A percentile compares a stretch with the other conserved stretches of the same genome.
Conservation (phyloP, 2,113 vertebrate genomes). For the Colistium nudipinnis region DNA sequence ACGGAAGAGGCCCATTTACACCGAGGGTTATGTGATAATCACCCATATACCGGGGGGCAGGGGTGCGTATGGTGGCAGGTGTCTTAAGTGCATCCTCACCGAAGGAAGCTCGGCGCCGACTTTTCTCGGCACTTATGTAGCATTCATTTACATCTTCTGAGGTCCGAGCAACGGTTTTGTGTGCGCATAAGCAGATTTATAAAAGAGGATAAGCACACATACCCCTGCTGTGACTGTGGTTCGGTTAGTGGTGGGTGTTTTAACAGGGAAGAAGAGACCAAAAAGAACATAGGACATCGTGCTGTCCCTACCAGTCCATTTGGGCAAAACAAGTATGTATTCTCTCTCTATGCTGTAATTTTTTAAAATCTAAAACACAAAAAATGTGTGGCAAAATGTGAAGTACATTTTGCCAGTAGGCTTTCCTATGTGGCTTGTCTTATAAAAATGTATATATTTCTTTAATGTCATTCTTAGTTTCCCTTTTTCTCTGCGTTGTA, state of each 20-base stretch:
- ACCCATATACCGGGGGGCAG: constrained; percentile 21
- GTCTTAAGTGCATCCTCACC: neutral
- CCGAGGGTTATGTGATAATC: constrained; percentile 54
- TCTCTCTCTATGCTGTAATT: no score
- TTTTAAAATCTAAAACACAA: no score
- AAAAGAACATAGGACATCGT: neutral
- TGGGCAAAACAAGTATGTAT: neutral
- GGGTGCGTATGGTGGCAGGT: constrained; percentile 14
- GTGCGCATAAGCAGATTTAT: neutral
- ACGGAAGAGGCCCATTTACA: constrained; percentile 54
- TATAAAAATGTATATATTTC: no score
- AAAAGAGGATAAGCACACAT: constrained; percentile 7
- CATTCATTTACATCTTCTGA: constrained; percentile 1
- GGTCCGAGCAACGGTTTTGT: neutral
- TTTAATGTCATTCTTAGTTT: no score
- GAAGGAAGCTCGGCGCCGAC: neutral
- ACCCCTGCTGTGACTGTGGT: neutral
- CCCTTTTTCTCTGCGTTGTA: no score
- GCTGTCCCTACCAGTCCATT: neutral
- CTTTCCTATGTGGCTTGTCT: no score
- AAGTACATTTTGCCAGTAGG: no score
- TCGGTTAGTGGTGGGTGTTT: neutral
- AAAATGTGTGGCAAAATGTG: no score
- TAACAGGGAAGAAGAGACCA: neutral
- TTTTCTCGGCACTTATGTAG: constrained; percentile 12